phyloP scores from a whole-genome alignment of 2,797 vertebrate genomes.

The Bradypodion pumilum region DNA sequence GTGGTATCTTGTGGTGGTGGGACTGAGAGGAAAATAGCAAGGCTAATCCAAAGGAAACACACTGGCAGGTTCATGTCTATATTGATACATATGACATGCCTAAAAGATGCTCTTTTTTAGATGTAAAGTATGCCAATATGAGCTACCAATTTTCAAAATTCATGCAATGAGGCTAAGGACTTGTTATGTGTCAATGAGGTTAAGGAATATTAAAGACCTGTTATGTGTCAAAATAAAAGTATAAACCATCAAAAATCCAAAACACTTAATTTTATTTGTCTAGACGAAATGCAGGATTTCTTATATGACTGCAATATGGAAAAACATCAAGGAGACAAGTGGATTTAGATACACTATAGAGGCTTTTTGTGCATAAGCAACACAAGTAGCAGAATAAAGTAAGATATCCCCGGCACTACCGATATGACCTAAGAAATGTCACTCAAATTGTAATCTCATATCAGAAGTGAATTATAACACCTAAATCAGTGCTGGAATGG shows the following conservation, averaged over 20 bases:
- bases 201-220: not conserved
- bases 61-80: not conserved
- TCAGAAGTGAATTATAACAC: not conserved
- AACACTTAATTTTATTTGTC: not conserved
- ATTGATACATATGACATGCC: not conserved
- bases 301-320: not conserved
- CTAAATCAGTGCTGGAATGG: slow-evolving; percentile 4
- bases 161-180: not conserved
- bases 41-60: not conserved
- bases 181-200: too few species aligned
- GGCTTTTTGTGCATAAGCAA: not conserved
- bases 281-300: not conserved
- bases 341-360: not conserved
- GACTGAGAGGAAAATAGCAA: not conserved
- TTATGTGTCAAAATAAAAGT: too few species aligned
- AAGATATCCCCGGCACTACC: not conserved
- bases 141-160: not conserved
- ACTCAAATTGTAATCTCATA: not conserved
- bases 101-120: not conserved
- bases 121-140: not conserved
- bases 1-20: not conserved
- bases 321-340: not conserved
- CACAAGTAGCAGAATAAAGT: not conserved
- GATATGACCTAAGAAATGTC: not conserved
- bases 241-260: not conserved